Evolutionary conservation across 2,113 vertebrate genomes (phyloP).

Genomic region (Neoarius graeffei): DNA sequence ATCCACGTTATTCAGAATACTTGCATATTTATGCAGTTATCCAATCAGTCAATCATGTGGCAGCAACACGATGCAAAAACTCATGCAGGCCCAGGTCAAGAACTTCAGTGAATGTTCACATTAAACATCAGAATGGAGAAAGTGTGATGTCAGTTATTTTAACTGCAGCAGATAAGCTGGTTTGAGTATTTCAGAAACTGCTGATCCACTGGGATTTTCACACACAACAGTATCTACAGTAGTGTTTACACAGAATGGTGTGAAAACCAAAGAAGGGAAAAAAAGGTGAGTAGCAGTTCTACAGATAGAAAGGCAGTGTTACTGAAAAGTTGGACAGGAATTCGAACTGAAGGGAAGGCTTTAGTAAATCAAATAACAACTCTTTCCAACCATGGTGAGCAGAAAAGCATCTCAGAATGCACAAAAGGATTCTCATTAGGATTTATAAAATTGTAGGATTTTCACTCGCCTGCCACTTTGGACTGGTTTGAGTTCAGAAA

Average conservation of each 20-base stretch:
- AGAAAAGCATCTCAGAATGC: neutral
- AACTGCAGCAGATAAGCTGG: neutral
- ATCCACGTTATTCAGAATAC: neutral
- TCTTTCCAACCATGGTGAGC: neutral
- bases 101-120: neutral
- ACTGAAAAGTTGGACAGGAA: neutral
- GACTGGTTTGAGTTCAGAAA: too few relatives aligned
- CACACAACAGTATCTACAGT: neutral
- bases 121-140: neutral
- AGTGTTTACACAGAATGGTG: neutral
- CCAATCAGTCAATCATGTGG: neutral
- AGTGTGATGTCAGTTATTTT: neutral
- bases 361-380: neutral
- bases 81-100: neutral
- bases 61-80: neutral
- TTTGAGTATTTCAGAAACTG: neutral
- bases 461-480: too few relatives aligned
- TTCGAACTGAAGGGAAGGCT: neutral
- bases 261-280: neutral
- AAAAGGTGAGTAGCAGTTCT: neutral
- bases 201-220: neutral
- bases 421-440: neutral
- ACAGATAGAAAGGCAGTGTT: neutral
- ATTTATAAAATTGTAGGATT: neutral
- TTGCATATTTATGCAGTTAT: neutral